Conservation (phyloP, 2,797 vertebrate species). For the Nannoperca obscura region DNA sequence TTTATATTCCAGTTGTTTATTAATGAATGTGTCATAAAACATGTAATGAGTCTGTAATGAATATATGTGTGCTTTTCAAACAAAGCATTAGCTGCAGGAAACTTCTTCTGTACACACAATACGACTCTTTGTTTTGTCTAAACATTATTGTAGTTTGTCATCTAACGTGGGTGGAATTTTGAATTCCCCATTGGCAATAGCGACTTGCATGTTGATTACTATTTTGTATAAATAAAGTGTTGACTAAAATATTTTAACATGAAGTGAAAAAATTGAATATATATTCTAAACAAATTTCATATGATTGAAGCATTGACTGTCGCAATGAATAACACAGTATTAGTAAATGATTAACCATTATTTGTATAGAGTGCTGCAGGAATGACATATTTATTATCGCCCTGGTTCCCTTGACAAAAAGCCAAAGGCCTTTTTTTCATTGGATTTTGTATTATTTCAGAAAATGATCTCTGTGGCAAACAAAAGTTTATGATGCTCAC, state of each 20-base stretch:
- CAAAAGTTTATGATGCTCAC: too few relatives aligned
- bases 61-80: slow-evolving; percentile 5
- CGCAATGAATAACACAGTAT: not conserved
- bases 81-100: slow-evolving; percentile 8
- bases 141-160: slow-evolving; percentile 10
- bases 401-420: too few relatives aligned
- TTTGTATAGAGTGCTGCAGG: too few relatives aligned
- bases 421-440: too few relatives aligned
- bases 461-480: too few relatives aligned
- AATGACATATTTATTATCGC: too few relatives aligned
- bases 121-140: slow-evolving; percentile 10
- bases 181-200: not conserved
- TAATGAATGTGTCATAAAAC: slow-evolving; percentile 38
- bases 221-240: slow-evolving; percentile 14
- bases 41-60: slow-evolving; percentile 12
- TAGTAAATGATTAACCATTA: not conserved
- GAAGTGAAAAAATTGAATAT: slow-evolving; percentile 42
- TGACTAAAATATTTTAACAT: slow-evolving; percentile 21
- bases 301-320: slow-evolving; percentile 19
- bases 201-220: slow-evolving; percentile 1
- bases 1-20: not conserved
- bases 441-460: too few relatives aligned
- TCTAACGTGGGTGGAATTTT: slow-evolving; percentile 4
- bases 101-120: slow-evolving; percentile 15
- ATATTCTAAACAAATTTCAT: slow-evolving; percentile 31